Conservation (phyloP, 2,113 vertebrate species). For the Fukomys damarensis region DNA sequence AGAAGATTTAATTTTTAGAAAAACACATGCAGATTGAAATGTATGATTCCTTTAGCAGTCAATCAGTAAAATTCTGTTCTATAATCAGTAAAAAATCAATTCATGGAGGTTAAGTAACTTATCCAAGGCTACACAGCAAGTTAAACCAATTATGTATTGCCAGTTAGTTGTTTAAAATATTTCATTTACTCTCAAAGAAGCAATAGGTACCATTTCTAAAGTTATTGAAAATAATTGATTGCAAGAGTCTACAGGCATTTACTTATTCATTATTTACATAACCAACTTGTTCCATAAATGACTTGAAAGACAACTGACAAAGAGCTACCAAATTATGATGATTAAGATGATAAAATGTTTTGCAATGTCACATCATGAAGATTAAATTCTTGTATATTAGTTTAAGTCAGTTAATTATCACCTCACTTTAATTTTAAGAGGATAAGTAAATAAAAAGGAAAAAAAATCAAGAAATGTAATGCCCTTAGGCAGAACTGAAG, state of each 20-base stretch:
- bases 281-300: background rate
- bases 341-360: background rate
- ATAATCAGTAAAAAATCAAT: background rate
- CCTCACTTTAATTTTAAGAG: background rate
- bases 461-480: background rate
- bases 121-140: background rate
- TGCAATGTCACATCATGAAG: background rate
- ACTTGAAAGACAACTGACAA: background rate
- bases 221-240: background rate
- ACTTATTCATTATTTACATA: conserved; percentile 24
- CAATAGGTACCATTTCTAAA: background rate
- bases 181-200: background rate
- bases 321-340: background rate
- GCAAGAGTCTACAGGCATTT: background rate
- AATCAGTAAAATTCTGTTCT: background rate
- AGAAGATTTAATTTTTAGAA: background rate
- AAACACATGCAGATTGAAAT: background rate
- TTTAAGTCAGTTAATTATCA: conserved; percentile 3
- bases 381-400: background rate
- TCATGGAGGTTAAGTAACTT: background rate
- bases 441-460: background rate
- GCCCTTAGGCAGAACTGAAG: background rate
- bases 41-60: background rate
- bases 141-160: conserved; percentile 22
- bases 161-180: conserved; percentile 8